Evolutionary conservation across 2,113 vertebrate genomes (phyloP).

Genomic region (Sminthopsis crassicaudata): DNA sequence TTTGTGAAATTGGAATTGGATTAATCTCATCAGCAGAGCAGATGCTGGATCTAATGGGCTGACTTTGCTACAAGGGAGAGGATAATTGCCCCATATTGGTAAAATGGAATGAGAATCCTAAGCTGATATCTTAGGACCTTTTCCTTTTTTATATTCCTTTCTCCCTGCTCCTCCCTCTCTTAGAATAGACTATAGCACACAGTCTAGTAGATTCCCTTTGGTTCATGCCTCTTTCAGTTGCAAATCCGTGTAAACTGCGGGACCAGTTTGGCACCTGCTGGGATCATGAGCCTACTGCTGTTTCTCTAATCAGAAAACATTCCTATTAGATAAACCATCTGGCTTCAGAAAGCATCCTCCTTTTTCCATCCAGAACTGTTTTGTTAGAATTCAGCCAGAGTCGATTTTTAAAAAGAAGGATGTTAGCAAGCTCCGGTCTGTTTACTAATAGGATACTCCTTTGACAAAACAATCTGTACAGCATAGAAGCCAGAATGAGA

Average conservation of each 20-base stretch:
- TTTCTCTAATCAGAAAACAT: constrained; percentile 82
- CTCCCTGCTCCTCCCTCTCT: constrained; percentile 19
- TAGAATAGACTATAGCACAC: constrained; percentile 63
- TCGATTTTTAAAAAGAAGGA: constrained; percentile 72
- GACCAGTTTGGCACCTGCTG: constrained; percentile 81
- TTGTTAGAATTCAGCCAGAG: constrained; percentile 78
- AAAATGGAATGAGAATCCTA: constrained; percentile 27
- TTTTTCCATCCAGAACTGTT: constrained; percentile 78
- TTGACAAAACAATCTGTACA: constrained; percentile 63
- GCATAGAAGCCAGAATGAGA: constrained; percentile 35
- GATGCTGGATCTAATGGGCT: background rate
- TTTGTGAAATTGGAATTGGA: constrained; percentile 27
- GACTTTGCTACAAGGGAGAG: constrained; percentile 7
- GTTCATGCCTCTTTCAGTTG: constrained; percentile 78
- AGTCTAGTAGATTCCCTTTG: constrained; percentile 74
- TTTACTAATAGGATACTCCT: constrained; percentile 68
- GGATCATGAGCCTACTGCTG: constrained; percentile 81
- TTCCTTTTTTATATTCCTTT: background rate
- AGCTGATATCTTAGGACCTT: constrained; percentile 25
- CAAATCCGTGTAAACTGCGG: constrained; percentile 80
- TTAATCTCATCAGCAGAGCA: constrained; percentile 6
- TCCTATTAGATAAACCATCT: constrained; percentile 82
- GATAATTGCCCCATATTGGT: constrained; percentile 12
- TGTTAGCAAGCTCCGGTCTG: constrained; percentile 74
- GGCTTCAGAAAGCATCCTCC: constrained; percentile 73